phyloP scores from a whole-genome alignment of 2,888 invertebrate genomes.

The Meloe dianella region DNA sequence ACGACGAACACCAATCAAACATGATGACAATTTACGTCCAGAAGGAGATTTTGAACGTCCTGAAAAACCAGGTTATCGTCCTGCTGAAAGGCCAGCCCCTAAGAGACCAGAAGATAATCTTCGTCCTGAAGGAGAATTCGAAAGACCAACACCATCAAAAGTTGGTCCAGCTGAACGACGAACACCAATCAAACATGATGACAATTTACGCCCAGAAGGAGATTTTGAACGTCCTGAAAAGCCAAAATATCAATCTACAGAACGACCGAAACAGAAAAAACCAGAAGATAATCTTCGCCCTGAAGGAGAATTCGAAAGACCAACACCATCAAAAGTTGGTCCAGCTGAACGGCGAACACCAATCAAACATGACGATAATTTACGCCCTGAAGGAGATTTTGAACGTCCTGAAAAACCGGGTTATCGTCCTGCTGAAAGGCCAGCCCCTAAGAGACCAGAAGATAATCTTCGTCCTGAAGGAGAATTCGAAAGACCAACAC shows the following conservation, averaged over 20 bases:
- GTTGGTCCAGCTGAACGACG: conserved; percentile 51
- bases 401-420: too few species aligned
- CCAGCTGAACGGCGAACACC: too few species aligned
- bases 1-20: conserved; percentile 54
- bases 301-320: conserved; percentile 60
- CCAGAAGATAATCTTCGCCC: conserved; percentile 61
- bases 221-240: conserved; percentile 54
- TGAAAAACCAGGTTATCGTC: conserved; percentile 51
- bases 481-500: conserved; percentile 55
- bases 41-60: conserved; percentile 62
- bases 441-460: too few species aligned
- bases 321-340: too few species aligned
- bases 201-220: conserved; percentile 61
- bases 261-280: conserved; percentile 59
- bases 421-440: too few species aligned
- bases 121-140: conserved; percentile 64
- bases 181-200: conserved; percentile 49
- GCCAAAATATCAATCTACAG: conserved; percentile 45
- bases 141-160: conserved; percentile 39
- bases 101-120: conserved; percentile 64
- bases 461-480: conserved; percentile 63
- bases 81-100: conserved; percentile 57
- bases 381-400: too few species aligned
- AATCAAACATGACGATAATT: too few species aligned
- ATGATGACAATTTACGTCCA: conserved; percentile 61